Base-by-base conservation (phyloP, 2,888 invertebrate genomes). In the Troides oblongomaculatus region DNA sequence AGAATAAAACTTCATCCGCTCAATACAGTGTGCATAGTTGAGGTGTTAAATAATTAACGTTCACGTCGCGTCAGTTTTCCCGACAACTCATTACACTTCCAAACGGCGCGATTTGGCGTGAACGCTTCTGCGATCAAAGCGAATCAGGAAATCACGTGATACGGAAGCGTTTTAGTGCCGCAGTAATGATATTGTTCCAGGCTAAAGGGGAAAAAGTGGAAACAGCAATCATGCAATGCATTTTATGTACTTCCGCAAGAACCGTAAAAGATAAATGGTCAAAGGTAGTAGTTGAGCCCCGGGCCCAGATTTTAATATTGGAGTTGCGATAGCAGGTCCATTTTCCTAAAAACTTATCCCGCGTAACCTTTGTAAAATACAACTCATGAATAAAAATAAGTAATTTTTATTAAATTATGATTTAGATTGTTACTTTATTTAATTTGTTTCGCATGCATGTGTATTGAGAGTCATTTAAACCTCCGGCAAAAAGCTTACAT, bases 211-310 rank as follows among this genome's bases (percentile, higher is more conserved):
- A 80, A 81, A 77, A 74, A 79, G 79, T 80, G 76, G 75, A 78
- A 79, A 78, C 73, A 82, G 78, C 80, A 80, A 84, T 85, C 83
- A n/a, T n/a, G n/a, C n/a, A n/a, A n/a, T n/a, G n/a, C 79, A 81
- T 84, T 88, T 86, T 79, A 85, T 79, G 82, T 81, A 80, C 77
- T 83, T 83, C 79, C 77, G 78, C 76, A 81, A 83, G 83, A 84
- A 78, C 79, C 79, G 81, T 84, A 84, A 85, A 85, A 87, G 82
- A 82, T 81, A 84, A 89, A 86, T 84, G 83, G 84, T 85, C 82
- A 78, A 82, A 81, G 81, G 77, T 79, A 77, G 77, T 79, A 77
- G 80, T 76, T 71, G 72, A 66, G 71, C 74, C 73, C 66, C 72
- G 69, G 74, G 77, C 79, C 76, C 78, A 80, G 79, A 81, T 82